These are phyloP conservation scores for Scaptodrosophila latifasciaeformis DNA, from an alignment of 2,888 invertebrate genomes.

Conservation along the genomic window DNA sequence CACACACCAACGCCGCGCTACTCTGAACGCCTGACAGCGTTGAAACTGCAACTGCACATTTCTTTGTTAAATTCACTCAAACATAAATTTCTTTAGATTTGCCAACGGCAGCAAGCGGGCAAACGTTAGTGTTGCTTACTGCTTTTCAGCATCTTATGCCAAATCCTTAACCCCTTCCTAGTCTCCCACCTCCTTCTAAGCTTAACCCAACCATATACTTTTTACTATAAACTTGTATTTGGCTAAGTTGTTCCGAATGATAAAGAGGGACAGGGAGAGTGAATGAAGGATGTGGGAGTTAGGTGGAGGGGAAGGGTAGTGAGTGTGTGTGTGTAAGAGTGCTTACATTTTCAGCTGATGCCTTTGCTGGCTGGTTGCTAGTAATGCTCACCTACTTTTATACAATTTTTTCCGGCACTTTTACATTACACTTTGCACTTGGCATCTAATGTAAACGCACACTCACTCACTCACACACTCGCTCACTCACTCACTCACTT, in stretches of 20 bases:
- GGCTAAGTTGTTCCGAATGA: too few species aligned
- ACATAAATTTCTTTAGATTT: constrained; percentile 57
- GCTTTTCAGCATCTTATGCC: constrained; percentile 26
- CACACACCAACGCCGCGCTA: too few species aligned
- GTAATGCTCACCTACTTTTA: constrained; percentile 6
- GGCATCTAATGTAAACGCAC: constrained; percentile 46
- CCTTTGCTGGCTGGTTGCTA: constrained; percentile 24
- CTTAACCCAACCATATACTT: too few species aligned
- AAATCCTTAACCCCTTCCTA: constrained; percentile 30
- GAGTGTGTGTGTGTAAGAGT: not conserved
- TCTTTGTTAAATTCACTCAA: constrained; percentile 55
- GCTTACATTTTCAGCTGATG: not conserved
- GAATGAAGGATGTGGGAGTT: too few species aligned
- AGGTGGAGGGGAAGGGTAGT: too few species aligned
- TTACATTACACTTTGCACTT: constrained; percentile 53
- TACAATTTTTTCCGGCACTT: constrained; percentile 35
- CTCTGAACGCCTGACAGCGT: not conserved
- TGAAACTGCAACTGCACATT: constrained; percentile 39
- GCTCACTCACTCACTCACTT: too few species aligned
- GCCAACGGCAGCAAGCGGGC: constrained; percentile 49
- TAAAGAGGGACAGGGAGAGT: too few species aligned
- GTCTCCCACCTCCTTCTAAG: too few species aligned
- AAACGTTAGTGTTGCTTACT: constrained; percentile 16
- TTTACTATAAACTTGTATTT: too few species aligned
- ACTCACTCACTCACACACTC: constrained; percentile 1